Conservation (phyloP, 2,888 invertebrate genomes). For the Nephrotoma flavescens region DNA sequence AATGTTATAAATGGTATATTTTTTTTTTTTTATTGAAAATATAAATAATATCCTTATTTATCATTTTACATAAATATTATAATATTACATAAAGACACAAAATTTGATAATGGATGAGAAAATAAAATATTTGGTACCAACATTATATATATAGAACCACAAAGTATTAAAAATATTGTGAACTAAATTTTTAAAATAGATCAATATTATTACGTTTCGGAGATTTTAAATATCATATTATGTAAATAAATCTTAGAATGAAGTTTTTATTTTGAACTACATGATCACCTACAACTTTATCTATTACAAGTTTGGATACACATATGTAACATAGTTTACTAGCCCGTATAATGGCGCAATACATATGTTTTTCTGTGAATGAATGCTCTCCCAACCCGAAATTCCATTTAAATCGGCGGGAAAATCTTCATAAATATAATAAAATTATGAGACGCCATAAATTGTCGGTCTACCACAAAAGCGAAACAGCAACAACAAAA, state of each 20-base stretch:
- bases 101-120: neutral
- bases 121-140: neutral
- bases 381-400: neutral
- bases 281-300: too few relatives aligned
- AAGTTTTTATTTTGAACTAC: neutral
- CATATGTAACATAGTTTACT: too few relatives aligned
- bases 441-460: neutral
- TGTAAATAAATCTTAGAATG: neutral
- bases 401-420: neutral
- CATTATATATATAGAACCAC: neutral
- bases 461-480: neutral
- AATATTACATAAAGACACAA: neutral
- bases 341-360: neutral
- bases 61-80: neutral
- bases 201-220: neutral
- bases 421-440: neutral
- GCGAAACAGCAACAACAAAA: neutral
- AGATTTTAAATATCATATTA: neutral
- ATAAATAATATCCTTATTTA: neutral
- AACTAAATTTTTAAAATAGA: neutral
- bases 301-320: too few relatives aligned
- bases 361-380: neutral
- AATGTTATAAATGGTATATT: neutral
- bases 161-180: neutral
- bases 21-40: neutral